Evolutionary conservation across 1,140 invertebrate genomes (phyloP).

Genomic region (Drosophila punjabiensis): DNA sequence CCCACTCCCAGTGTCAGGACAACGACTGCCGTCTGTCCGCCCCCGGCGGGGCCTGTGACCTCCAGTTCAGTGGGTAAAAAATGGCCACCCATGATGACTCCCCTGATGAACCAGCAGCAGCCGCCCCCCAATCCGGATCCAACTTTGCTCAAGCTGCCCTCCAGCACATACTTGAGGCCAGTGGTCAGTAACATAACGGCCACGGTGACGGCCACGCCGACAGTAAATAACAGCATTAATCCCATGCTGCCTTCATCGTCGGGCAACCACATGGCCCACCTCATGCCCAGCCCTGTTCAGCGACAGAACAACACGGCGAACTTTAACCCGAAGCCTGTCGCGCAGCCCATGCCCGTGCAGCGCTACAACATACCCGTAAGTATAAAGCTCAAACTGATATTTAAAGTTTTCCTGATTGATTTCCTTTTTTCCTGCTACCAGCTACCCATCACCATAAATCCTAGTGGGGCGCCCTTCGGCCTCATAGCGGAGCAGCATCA

Average conservation of each 20-base stretch:
- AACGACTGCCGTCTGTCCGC: neutral
- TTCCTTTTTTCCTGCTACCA: neutral
- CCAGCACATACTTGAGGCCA: conserved; percentile 48
- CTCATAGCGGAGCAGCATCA: conserved; percentile 60
- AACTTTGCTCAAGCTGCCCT: conserved; percentile 43
- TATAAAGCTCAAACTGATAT: neutral
- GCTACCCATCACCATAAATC: conserved; percentile 64
- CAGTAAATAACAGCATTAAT: conserved; percentile 26
- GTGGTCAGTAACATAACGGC: conserved; percentile 36
- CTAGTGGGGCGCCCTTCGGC: conserved; percentile 27
- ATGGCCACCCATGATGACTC: conserved; percentile 45
- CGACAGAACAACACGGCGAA: conserved; percentile 31
- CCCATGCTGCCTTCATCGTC: conserved; percentile 38
- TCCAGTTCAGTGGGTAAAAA: conserved; percentile 29
- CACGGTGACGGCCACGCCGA: conserved; percentile 21
- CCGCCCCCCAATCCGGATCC: conserved; percentile 41
- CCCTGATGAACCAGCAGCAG: conserved; percentile 35
- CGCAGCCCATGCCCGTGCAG: conserved; percentile 42
- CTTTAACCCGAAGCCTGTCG: conserved; percentile 21
- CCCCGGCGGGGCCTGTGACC: neutral
- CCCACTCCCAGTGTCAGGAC: conserved; percentile 25
- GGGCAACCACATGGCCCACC: conserved; percentile 40
- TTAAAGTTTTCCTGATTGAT: neutral
- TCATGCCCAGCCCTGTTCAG: conserved; percentile 27
- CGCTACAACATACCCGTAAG: conserved; percentile 70